Evolutionary conservation across 2,113 vertebrate species (phyloP).

Genomic region (Leptodactylus fuscus): DNA sequence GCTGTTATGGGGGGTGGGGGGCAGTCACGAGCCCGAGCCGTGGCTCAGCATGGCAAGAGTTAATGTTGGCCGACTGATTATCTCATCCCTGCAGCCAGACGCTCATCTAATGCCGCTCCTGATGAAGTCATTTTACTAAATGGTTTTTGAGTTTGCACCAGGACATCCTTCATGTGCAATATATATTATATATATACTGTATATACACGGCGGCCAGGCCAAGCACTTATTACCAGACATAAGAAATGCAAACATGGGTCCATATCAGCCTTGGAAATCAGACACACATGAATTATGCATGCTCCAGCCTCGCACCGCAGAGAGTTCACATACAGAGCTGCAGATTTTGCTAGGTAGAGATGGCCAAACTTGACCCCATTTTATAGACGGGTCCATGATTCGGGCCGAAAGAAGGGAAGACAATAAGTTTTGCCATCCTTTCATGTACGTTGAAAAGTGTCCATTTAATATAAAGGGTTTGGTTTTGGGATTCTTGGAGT

Average conservation of each 20-base stretch:
- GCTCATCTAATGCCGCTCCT: slow-evolving; percentile 23
- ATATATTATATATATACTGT: not conserved
- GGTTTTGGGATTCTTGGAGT: not conserved
- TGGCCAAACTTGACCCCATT: not conserved
- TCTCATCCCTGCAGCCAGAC: slow-evolving; percentile 54
- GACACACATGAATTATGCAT: not conserved
- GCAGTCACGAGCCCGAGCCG: not conserved
- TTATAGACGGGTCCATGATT: not conserved
- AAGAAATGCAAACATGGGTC: not conserved
- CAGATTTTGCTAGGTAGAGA: not conserved
- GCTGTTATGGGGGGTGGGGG: not conserved
- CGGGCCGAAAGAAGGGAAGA: not conserved
- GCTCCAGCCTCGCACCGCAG: not conserved
- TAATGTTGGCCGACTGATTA: slow-evolving; percentile 38
- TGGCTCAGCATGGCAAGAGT: not conserved
- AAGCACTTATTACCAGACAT: not conserved
- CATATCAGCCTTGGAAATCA: not conserved
- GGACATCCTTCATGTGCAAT: not conserved
- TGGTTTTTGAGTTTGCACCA: slow-evolving; percentile 26
- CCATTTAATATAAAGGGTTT: not conserved
- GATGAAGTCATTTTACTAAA: slow-evolving; percentile 45
- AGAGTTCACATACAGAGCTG: not conserved
- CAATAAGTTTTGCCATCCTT: not conserved
- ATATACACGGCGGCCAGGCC: not conserved
- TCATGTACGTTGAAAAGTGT: not conserved